Evolutionary conservation across 1,140 invertebrate species (phyloP), one percentile per base, ranked within the genome.

Genomic region (Lepidurus arcticus): DNA sequence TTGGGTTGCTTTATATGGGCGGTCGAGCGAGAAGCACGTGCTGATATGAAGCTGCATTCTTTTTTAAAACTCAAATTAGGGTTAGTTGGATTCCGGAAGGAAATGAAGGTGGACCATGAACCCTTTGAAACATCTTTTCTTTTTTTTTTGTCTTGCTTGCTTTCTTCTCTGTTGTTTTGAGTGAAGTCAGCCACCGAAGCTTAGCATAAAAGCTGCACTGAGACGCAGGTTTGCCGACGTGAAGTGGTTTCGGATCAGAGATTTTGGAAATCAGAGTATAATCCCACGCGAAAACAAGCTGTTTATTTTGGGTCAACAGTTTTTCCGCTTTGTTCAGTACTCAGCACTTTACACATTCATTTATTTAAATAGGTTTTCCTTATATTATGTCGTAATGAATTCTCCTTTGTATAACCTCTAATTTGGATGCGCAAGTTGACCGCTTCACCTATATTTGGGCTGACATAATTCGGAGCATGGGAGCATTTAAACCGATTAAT

Each of bases 31-130:
- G 21, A 65, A 65, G n/a, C 53, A 65, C 53, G 53, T 21, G 13
- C 53, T 16, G 21, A 1, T 34, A 21, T 65, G 53, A 65, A 65
- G n/a, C 53, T 65, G 53, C 3, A 47, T 47, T 13, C 1, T 65
- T 21, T 9, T 11, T 5, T 53, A 11, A 53, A 7, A 11, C 53
- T 21, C 53, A 16, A 65, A 65, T n/a, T 65, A 21, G 53, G 53
- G 53, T 21, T 65, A 65, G 53, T 65, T 65, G 53, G 21, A 65
- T 21, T 65, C 53, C 53, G 53, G 53, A 65, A 65, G n/a, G 53
- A 65, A 65, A 65, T 21, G 53, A 65, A 65, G 53, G 16, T 65
- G 13, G 53, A 65, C 1, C 53, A n/a, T 65, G 53, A 10, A 65
- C 7, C 53, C 21, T 65, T 65, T 65, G 53, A 21, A 65, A 21